Conservation (phyloP, 1,140 invertebrate genomes). For the Procambarus virginalis region DNA sequence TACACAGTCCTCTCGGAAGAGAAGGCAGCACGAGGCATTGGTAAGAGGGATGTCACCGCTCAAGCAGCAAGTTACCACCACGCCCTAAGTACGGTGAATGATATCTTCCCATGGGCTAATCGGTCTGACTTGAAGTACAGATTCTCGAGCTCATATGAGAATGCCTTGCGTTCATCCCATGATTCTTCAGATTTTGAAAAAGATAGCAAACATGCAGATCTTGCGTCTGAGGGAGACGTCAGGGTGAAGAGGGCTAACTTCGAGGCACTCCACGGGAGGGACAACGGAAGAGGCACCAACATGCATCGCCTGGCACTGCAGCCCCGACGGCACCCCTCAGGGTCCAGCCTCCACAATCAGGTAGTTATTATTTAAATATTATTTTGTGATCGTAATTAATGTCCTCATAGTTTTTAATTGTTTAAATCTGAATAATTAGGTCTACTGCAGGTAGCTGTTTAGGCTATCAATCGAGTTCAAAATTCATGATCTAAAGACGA, state of each 20-base stretch:
- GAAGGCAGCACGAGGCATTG: slow-evolving; percentile 60
- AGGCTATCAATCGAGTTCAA: too few relatives aligned
- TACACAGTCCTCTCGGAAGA: slow-evolving; percentile 73
- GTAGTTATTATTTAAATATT: not conserved
- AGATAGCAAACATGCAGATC: too few relatives aligned
- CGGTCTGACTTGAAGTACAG: too few relatives aligned
- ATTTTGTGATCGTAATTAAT: too few relatives aligned
- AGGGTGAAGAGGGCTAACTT: not conserved
- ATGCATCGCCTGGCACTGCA: not conserved
- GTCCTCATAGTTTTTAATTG: too few relatives aligned
- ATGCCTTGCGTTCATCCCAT: too few relatives aligned
- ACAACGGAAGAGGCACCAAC: not conserved
- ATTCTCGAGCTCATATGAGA: too few relatives aligned
- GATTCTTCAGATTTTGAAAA: too few relatives aligned
- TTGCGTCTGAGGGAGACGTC: not conserved
- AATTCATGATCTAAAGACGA: too few relatives aligned
- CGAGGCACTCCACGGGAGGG: not conserved
- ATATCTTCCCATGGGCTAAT: too few relatives aligned
- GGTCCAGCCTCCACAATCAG: not conserved
- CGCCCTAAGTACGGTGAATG: not conserved
- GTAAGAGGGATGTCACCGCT: not conserved
- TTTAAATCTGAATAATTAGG: too few relatives aligned
- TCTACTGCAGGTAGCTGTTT: too few relatives aligned
- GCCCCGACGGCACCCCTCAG: not conserved
- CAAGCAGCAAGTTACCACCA: not conserved